Evolutionary conservation across 2,113 vertebrate species (phyloP), one percentile per base, ranked within the genome.

Genomic region (Edolisoma coerulescens): DNA sequence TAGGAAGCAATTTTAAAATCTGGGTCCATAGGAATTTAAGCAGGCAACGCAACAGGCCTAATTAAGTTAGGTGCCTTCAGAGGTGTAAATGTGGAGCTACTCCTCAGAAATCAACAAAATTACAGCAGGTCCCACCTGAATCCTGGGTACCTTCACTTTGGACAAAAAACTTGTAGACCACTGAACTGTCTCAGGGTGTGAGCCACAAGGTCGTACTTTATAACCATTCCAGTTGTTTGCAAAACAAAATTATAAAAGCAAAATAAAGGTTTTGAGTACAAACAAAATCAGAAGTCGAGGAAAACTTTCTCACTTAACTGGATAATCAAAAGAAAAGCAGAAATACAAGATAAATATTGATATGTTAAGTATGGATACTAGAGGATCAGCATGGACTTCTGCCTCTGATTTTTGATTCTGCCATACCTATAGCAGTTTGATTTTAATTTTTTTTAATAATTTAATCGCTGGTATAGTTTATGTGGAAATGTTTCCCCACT

Each of bases 391-490:
- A 56, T 24, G 74, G 33, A 16, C 26, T 24, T 86, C 71, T 83
- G 71, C 12, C 37, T 37, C 11, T 60, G 64, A 23, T 47, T 84
- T 93, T 85, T 68, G 7, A 28, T 65, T 57, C 45, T 64, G 6
- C 57, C 49, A 37, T n/a, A 68, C 6, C 17, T 52, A 23, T 27
- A 44, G 9, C 12, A 44, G 16, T 54, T 86, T 77, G 5, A 42
- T 65, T 76, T 75, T 45, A 19, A 37, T 41, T 33, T 7, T 2
- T 14, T 16, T 4, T 13, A 49, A 42, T 33, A 53, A 71, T 14
- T 4, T 28, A 45, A 74, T 35, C 0, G 0, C 12, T 56, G 9
- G 10, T 21, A 49, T 78, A 23, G 54, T 78, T 60, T 59, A 33
- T 37, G 28, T 44, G 68, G n/a, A 81, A 89, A 70, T 39, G n/a